Percentiles rank a stretch among this genome's conserved stretches.
Evolutionary conservation across 2,888 invertebrate species (phyloP).

Genomic region (Conops quadrifasciatus): DNA sequence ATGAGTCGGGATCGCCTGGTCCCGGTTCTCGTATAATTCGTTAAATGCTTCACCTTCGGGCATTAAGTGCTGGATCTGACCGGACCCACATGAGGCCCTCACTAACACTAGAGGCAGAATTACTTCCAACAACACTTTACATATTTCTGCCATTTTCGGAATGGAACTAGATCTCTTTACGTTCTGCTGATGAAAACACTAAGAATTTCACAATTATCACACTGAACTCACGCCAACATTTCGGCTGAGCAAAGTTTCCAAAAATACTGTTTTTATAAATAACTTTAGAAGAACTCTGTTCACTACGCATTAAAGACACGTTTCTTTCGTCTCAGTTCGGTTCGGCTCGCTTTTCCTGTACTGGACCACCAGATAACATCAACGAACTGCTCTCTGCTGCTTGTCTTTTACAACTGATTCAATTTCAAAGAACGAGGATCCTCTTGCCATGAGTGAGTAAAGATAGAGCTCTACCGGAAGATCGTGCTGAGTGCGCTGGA

Average conservation of each 20-base stretch:
- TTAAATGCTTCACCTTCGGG: slow-evolving; percentile 53
- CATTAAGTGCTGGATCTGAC: slow-evolving; percentile 55
- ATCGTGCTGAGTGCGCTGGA: slow-evolving; percentile 22
- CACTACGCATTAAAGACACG: slow-evolving; percentile 30
- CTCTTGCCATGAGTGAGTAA: slow-evolving; percentile 50
- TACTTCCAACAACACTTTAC: slow-evolving; percentile 46
- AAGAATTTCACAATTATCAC: slow-evolving; percentile 29
- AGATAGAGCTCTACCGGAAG: slow-evolving; percentile 6
- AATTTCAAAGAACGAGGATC: slow-evolving; percentile 50
- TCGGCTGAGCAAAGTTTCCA: slow-evolving; percentile 46
- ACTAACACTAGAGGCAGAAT: slow-evolving; percentile 49
- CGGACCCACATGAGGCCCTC: slow-evolving; percentile 44
- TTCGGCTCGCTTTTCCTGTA: slow-evolving; percentile 29
- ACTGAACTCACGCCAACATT: slow-evolving; percentile 36
- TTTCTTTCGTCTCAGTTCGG: slow-evolving; percentile 1
- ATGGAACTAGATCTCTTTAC: slow-evolving; percentile 20
- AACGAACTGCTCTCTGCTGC: slow-evolving; percentile 50
- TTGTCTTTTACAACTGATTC: slow-evolving; percentile 53
- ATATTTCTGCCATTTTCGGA: slow-evolving; percentile 38
- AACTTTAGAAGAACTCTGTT: slow-evolving; percentile 45
- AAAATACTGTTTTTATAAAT: slow-evolving; percentile 60
- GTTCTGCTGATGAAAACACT: slow-evolving; percentile 37
- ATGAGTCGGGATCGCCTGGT: slow-evolving; percentile 48
- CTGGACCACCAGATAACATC: slow-evolving; percentile 38
- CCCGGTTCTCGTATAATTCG: slow-evolving; percentile 54